Evolutionary conservation across 2,113 vertebrate genomes (phyloP).

Genomic region (Sylvicapra grimmia): DNA sequence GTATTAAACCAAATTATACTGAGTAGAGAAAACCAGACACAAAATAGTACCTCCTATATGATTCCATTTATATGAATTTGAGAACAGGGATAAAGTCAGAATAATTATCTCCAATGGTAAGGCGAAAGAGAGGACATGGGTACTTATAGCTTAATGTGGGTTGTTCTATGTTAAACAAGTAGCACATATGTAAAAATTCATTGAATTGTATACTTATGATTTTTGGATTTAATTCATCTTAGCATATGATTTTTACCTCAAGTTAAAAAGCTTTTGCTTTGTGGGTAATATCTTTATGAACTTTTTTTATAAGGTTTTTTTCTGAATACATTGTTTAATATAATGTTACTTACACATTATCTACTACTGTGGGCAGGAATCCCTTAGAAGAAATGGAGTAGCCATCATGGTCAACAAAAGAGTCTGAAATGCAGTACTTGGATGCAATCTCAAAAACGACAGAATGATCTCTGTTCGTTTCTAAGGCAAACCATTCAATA

Average conservation of each 20-base stretch:
- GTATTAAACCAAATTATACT: neutral
- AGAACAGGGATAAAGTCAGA: neutral
- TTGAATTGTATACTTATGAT: neutral
- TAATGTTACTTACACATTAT: neutral
- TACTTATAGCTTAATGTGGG: neutral
- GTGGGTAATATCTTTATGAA: neutral
- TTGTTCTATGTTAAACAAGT: neutral
- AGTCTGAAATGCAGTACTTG: too few relatives aligned
- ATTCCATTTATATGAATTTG: neutral
- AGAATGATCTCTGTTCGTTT: too few relatives aligned
- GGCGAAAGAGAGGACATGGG: neutral
- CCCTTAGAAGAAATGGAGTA: too few relatives aligned
- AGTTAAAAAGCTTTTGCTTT: neutral
- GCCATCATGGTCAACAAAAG: too few relatives aligned
- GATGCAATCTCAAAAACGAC: too few relatives aligned
- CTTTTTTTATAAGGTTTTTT: neutral
- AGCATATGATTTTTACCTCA: neutral
- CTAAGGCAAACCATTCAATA: too few relatives aligned
- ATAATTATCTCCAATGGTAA: neutral
- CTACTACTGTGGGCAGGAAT: too few relatives aligned
- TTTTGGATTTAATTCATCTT: neutral
- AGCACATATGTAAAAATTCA: neutral
- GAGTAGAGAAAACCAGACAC: neutral
- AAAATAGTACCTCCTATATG: neutral
- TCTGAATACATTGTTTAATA: neutral